Conservation (phyloP, 2,888 invertebrate species). For the Diadromus collaris region DNA sequence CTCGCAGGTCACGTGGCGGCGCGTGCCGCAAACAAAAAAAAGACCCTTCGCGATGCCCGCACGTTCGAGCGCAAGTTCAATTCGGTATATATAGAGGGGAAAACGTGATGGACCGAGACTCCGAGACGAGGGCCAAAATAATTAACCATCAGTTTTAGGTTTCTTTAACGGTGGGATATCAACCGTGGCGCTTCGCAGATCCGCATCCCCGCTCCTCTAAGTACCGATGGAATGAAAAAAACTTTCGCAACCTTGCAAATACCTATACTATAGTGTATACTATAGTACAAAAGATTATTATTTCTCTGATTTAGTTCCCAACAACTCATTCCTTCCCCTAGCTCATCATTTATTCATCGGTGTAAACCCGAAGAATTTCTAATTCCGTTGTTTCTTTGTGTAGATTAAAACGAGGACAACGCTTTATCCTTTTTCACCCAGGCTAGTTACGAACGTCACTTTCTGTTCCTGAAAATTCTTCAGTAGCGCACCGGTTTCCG, state of each 20-base stretch:
- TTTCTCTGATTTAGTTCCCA: too few species aligned
- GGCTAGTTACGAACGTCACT: too few species aligned
- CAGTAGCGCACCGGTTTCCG: too few species aligned
- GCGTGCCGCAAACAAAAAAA: slow-evolving; percentile 78
- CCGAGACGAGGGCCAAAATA: slow-evolving; percentile 72
- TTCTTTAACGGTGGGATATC: slow-evolving; percentile 70
- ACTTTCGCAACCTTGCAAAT: not conserved
- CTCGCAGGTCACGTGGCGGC: slow-evolving; percentile 77
- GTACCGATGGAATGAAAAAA: not conserved
- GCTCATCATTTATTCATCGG: too few species aligned
- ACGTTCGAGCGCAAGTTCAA: slow-evolving; percentile 55
- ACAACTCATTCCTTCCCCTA: too few species aligned
- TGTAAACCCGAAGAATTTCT: too few species aligned
- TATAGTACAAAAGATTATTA: too few species aligned
- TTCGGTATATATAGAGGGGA: slow-evolving; percentile 18
- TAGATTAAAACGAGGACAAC: too few species aligned
- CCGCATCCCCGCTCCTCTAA: not conserved
- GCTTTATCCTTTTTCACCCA: too few species aligned
- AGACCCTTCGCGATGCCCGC: slow-evolving; percentile 57
- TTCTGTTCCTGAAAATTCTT: too few species aligned
- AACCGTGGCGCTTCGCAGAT: slow-evolving; percentile 31
- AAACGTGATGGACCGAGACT: slow-evolving; percentile 27
- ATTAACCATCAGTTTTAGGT: slow-evolving; percentile 80
- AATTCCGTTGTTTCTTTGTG: too few species aligned
- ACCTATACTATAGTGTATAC: too few species aligned